Conservation (phyloP, 2,888 invertebrate genomes). For the Drosophila flavopinicola region DNA sequence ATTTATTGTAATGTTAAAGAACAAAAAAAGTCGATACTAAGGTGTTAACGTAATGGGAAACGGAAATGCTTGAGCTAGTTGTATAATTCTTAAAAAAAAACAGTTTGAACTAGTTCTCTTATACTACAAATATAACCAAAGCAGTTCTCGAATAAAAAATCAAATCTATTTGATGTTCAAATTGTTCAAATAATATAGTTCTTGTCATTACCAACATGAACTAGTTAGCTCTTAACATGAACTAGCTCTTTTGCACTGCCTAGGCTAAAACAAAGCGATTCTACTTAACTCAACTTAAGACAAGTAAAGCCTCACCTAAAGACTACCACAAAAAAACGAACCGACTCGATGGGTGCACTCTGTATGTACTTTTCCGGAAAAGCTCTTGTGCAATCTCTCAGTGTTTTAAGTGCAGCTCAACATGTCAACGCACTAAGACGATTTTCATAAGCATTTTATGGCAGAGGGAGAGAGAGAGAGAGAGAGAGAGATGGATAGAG, state of each 20-base stretch:
- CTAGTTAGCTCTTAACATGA: background rate
- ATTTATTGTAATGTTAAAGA: background rate
- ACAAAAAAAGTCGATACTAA: no score
- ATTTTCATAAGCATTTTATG: constrained; percentile 22
- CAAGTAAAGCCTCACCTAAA: background rate
- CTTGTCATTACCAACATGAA: background rate
- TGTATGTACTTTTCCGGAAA: background rate
- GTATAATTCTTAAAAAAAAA: no score
- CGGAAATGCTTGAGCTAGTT: background rate
- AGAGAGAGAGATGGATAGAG: no score
- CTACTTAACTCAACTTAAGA: background rate
- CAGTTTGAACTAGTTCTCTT: background rate
- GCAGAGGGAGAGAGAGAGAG: no score
- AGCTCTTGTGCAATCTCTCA: constrained; percentile 22
- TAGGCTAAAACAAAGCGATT: background rate
- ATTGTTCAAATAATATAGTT: background rate
- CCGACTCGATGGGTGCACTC: background rate
- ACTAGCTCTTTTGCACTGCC: background rate
- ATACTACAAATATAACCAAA: no score
- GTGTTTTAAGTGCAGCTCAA: constrained; percentile 38
- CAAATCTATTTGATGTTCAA: no score
- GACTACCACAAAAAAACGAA: background rate
- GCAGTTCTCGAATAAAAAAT: no score
- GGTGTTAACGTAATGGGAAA: background rate
- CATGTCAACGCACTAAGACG: constrained; percentile 37